Evolutionary conservation across 2,888 invertebrate genomes (phyloP), one percentile per base, ranked within the genome.

Genomic region (Drosophila formosana): DNA sequence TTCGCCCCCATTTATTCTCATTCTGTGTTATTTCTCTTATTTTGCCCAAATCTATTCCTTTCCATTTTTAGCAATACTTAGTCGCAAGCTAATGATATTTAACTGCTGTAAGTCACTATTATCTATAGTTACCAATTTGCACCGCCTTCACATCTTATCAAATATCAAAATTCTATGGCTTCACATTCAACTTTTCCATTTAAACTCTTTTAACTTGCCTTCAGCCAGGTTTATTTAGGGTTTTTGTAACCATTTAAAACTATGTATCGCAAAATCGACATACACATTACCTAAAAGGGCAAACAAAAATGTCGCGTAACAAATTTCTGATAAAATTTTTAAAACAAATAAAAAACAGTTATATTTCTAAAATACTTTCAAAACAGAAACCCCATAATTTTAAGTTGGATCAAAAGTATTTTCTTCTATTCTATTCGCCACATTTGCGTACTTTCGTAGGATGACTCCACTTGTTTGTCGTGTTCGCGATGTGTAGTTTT

Each of bases 41-140:
- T 25, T 25, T 37, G n/a, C 1, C n/a, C 5, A 37, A 37, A 11
- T 37, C 37, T 37, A 37, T n/a, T 37, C 4, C n/a, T 37, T 37
- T 37, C n/a, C 11, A 11, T 6, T 23, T 47, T 28, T 56, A 28
- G 18, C 1, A 57, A 43, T 51, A 66, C 37, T 39, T 39, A 26
- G 26, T 52, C 30, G 26, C 58, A 45, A 53, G 60, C 26, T 85
- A 83, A 88, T 83, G 75, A 83, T 81, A 86, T 83, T 83, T 83
- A 88, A 88, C 78, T 61, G 67, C 80, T 61, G 72, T 80, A 88
- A 83, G 86, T 86, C 88, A 66, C 78, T 75, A 75, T 89, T 79
- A 89, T 82, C 86, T 76, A 67, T 72, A 81, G 77, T 88, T 80
- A 89, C 86, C 82, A 86, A 86, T 78, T 78, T 72, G 66, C 75